A percentile compares a stretch with the other conserved stretches of the same genome.
Evolutionary conservation across 1,140 invertebrate genomes (phyloP).

Genomic region (Marisa cornuarietis): DNA sequence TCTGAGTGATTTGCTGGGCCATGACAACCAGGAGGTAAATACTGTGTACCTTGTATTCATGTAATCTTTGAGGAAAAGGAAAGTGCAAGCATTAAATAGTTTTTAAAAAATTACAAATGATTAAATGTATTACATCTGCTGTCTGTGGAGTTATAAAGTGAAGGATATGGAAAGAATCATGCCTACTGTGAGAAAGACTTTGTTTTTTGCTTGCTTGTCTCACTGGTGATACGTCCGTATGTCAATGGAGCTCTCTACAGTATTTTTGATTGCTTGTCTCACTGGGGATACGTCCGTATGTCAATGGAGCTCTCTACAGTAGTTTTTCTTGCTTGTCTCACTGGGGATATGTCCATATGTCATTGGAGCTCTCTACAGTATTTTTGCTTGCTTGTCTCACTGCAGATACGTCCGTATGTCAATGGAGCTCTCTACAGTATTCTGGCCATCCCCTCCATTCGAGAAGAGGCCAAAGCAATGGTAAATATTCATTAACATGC

Average conservation of each 20-base stretch:
- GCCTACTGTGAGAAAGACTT: neutral
- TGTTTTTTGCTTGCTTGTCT: no score
- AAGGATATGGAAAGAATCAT: neutral
- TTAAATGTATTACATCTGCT: no score
- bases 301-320: slow-evolving; percentile 73
- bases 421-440: slow-evolving; percentile 74
- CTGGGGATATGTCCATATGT: no score
- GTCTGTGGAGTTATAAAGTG: neutral
- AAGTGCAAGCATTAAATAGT: no score
- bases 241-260: no score
- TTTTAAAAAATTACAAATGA: no score
- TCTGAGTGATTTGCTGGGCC: slow-evolving; percentile 65
- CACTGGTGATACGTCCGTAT: no score
- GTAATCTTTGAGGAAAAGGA: no score
- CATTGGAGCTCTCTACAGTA: no score
- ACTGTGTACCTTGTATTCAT: no score
- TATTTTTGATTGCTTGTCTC: neutral
- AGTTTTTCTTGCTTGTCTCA: no score
- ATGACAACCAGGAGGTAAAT: slow-evolving; percentile 65
- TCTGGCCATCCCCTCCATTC: slow-evolving; percentile 68
- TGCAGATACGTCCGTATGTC: slow-evolving; percentile 71
- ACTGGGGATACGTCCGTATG: slow-evolving; percentile 70
- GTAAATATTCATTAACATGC: slow-evolving; percentile 36
- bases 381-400: neutral
- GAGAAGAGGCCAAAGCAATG: slow-evolving; percentile 70